Conservation (phyloP, 2,888 invertebrate genomes). For the Cephalotes varians region DNA sequence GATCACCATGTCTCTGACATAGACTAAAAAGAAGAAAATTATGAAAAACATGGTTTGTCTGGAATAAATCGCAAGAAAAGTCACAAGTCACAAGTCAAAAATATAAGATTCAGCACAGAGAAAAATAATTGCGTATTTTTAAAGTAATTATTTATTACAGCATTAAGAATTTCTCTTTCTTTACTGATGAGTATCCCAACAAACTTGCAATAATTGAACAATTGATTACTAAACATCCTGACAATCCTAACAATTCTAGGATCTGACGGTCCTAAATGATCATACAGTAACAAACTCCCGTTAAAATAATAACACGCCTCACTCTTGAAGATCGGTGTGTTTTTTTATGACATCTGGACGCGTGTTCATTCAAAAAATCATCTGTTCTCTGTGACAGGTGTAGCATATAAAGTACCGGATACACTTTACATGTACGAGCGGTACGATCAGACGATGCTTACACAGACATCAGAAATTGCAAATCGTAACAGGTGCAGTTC, state of each 20-base stretch:
- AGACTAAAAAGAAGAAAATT: no score
- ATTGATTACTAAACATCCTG: neutral
- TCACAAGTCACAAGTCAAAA: no score
- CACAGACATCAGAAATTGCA: conserved; percentile 8
- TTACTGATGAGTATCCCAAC: neutral
- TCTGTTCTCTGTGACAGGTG: conserved; percentile 48
- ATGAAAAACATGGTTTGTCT: neutral
- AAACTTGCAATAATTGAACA: neutral
- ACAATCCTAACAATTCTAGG: no score
- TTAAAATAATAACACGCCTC: neutral
- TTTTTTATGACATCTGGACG: conserved; percentile 29
- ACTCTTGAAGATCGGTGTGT: neutral
- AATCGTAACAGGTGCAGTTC: conserved; percentile 17
- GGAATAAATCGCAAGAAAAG: no score
- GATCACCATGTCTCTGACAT: no score
- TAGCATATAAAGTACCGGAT: conserved; percentile 25
- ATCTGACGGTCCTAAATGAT: neutral
- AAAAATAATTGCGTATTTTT: no score
- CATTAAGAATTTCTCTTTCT: neutral
- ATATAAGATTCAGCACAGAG: no score
- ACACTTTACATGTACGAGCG: neutral
- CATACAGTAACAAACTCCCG: neutral
- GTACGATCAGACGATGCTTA: conserved; percentile 16
- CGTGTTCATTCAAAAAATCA: conserved; percentile 33
- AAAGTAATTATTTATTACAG: conserved; percentile 2